A percentile compares a stretch with the other conserved stretches of the same genome.
Conservation (phyloP, 2,113 vertebrate species). For the Phylloscopus whistleri region DNA sequence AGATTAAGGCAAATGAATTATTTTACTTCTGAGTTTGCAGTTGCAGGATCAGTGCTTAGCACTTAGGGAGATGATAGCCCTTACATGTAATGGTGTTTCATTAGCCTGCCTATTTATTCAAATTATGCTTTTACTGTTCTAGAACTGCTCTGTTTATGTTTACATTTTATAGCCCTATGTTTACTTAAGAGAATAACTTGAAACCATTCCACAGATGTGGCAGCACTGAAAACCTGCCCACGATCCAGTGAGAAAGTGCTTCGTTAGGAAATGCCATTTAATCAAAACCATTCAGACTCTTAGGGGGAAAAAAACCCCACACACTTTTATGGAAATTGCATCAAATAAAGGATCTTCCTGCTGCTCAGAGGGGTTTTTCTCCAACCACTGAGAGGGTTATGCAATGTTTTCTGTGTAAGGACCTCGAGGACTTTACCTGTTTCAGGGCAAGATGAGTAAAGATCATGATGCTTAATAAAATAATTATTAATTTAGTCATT, state of each 20-base stretch:
- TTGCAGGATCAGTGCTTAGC: not conserved
- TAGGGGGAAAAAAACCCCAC: not conserved
- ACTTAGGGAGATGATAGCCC: constrained; percentile 2
- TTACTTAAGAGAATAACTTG: constrained; percentile 62
- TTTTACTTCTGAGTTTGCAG: not conserved
- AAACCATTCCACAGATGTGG: constrained; percentile 38
- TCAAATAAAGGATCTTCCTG: not conserved
- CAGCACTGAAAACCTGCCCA: constrained; percentile 35
- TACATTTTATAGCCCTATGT: constrained; percentile 47
- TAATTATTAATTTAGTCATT: not conserved
- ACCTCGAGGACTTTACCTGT: not conserved
- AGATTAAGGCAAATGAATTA: not conserved
- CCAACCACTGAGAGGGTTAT: not conserved
- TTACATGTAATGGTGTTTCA: constrained; percentile 41
- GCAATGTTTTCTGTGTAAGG: not conserved
- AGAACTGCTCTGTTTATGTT: constrained; percentile 40
- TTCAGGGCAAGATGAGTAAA: not conserved
- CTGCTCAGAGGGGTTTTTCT: not conserved
- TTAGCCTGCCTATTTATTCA: constrained; percentile 48
- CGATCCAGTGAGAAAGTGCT: constrained; percentile 25
- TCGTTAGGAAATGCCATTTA: constrained; percentile 14
- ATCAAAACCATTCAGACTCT: constrained; percentile 10
- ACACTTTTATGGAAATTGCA: not conserved
- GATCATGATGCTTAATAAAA: not conserved
- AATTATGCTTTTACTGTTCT: constrained; percentile 52